These are phyloP conservation scores for Aspidiotus destructor DNA, from an alignment of 2,888 invertebrate species.

Conservation along the genomic window DNA sequence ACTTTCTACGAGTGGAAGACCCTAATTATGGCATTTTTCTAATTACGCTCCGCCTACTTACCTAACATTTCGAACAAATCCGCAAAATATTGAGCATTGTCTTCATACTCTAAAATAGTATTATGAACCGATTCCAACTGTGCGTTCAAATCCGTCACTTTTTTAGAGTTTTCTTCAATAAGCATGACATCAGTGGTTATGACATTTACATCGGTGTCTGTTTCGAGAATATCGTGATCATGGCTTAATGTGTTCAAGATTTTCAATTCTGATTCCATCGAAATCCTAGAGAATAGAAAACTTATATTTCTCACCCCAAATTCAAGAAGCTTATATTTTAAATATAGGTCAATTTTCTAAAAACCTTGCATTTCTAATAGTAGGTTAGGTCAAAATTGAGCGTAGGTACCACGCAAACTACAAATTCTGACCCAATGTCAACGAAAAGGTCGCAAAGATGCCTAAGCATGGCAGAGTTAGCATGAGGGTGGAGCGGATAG, in stretches of 20 bases:
- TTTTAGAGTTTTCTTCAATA: conserved; percentile 9
- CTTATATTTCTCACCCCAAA: too few relatives aligned
- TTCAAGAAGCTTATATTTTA: too few relatives aligned
- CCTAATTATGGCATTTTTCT: too few relatives aligned
- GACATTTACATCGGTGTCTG: conserved; percentile 3
- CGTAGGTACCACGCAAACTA: too few relatives aligned
- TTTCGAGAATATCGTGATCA: conserved; percentile 10
- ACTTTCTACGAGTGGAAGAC: too few relatives aligned
- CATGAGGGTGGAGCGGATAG: too few relatives aligned
- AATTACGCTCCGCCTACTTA: not conserved
- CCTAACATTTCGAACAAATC: conserved; percentile 11
- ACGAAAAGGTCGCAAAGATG: too few relatives aligned
- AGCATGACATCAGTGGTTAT: conserved; percentile 8
- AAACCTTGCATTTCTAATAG: too few relatives aligned
- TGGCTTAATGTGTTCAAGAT: not conserved
- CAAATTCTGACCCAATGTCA: too few relatives aligned
- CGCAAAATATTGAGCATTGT: conserved; percentile 6
- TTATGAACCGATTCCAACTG: conserved; percentile 4
- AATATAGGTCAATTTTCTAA: too few relatives aligned
- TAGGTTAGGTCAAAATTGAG: too few relatives aligned
- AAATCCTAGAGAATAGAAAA: not conserved
- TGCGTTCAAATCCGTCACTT: conserved; percentile 6
- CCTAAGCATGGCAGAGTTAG: too few relatives aligned
- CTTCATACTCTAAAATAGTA: not conserved
- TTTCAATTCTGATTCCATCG: conserved; percentile 7